phyloP scores from a whole-genome alignment of 2,113 vertebrate species.

The Ceyx margarethae region DNA sequence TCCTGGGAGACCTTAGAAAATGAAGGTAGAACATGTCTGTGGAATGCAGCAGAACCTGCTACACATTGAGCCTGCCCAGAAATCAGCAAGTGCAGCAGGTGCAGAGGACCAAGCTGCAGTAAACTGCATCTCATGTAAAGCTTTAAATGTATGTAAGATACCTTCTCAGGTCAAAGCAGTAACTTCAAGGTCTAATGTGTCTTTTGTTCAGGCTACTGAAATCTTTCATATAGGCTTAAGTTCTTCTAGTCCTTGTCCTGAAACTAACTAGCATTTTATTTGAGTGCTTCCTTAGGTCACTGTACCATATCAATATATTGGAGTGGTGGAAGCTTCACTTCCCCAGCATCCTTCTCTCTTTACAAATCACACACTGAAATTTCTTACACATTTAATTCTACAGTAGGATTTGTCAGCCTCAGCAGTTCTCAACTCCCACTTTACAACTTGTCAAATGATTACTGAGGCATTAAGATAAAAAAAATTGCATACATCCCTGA shows the following conservation, averaged over 20 bases:
- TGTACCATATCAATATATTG: not conserved
- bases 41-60: not conserved
- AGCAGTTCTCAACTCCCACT: conserved; percentile 18
- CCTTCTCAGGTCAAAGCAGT: not conserved
- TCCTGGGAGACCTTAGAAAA: not conserved
- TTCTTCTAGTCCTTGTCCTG: not conserved
- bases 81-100: not conserved
- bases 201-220: not conserved
- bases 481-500: not conserved
- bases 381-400: conserved; percentile 41
- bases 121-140: not conserved
- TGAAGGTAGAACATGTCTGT: not conserved
- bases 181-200: not conserved
- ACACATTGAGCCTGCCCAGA: not conserved
- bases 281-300: not conserved
- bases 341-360: not conserved
- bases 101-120: not conserved
- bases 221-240: not conserved
- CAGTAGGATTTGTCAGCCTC: not conserved
- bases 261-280: not conserved
- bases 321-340: not conserved
- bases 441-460: conserved; percentile 12
- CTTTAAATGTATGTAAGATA: not conserved
- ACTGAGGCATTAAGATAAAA: not conserved
- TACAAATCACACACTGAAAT: not conserved